These are phyloP conservation scores for Euthynnus affinis DNA, from an alignment of 2,797 vertebrate genomes.

Conservation along the genomic window DNA sequence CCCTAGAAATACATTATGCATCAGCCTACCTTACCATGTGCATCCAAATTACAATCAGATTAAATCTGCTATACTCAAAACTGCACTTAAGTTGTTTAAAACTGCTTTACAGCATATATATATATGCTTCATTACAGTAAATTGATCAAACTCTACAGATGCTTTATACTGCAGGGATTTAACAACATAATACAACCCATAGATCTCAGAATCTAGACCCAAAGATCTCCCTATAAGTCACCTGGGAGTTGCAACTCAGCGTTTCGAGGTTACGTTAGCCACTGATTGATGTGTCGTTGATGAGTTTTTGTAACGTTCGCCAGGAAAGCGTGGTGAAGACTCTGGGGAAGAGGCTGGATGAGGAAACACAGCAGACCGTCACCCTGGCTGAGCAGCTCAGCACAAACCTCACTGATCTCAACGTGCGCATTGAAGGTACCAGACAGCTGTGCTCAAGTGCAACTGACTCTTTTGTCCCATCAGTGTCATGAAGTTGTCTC, in stretches of 20 bases:
- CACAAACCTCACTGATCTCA: slow-evolving; percentile 87
- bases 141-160: neutral
- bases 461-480: neutral
- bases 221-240: neutral
- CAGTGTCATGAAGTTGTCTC: neutral
- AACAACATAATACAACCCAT: neutral
- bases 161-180: neutral
- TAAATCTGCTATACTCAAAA: neutral
- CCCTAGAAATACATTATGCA: neutral
- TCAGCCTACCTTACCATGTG: neutral
- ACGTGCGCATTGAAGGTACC: slow-evolving; percentile 91
- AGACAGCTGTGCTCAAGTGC: neutral
- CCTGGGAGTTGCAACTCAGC: neutral
- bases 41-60: neutral
- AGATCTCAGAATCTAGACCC: no score
- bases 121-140: neutral
- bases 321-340: slow-evolving; percentile 86
- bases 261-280: neutral
- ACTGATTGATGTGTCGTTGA: slow-evolving; percentile 17
- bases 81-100: neutral
- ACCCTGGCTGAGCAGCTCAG: slow-evolving; percentile 87
- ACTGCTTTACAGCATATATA: neutral
- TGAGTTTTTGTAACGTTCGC: slow-evolving; percentile 67
- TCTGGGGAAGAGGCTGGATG: slow-evolving; percentile 83
- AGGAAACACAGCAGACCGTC: slow-evolving; percentile 85